Base-by-base conservation (phyloP, 2,888 invertebrate species). In the Drosophila antonietae region DNA sequence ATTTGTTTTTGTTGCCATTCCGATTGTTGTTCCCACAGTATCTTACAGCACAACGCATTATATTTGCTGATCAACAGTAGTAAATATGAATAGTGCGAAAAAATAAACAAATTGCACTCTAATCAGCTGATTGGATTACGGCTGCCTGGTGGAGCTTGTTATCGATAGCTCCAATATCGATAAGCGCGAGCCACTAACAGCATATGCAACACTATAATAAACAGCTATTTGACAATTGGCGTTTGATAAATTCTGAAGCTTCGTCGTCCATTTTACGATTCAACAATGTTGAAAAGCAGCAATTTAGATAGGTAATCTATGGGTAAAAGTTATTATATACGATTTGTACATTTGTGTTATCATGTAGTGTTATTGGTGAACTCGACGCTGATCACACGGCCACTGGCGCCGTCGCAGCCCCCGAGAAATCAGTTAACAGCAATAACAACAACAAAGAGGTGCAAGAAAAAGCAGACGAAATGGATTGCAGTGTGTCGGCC, bases 201-300 rank as follows among this genome's bases (percentile, higher is more conserved):
- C n/a, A 12, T 49, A 23, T 20, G 20, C 74, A 71, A 9, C 62
- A 71, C 74, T 58, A 10, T 20, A 9, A 49, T 23, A 55, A 59
- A 52, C 74, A 74, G 70, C 56, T 68, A 73, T 15, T 56, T 51
- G 39, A 35, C 35, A 20, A 35, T 8, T 39, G 14, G n/a, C 14
- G 14, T 10, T 15, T n/a, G 12, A 43, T 10, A 10, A 31, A 14
- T 28, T 49, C 35, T n/a, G 35, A 51, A 63, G 41, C 63, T 61
- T 70, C 65, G 51, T 18, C 2, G 41, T 56, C 7, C 23, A 44
- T 23, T 66, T 23, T 51, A 39, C n/a, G 41, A 12, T 33, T 68
- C 56, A 20, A 31, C 49, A 67, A 91, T 91, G 91, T 73, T 91
- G 15, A 88, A 80, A 77, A 91, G 90, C 65, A 91, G 91, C 68